A percentile compares a stretch with the other conserved stretches of the same genome.
Evolutionary conservation across 2,797 vertebrate genomes (phyloP).

Genomic region (Schizopygopsis malacanthus): DNA sequence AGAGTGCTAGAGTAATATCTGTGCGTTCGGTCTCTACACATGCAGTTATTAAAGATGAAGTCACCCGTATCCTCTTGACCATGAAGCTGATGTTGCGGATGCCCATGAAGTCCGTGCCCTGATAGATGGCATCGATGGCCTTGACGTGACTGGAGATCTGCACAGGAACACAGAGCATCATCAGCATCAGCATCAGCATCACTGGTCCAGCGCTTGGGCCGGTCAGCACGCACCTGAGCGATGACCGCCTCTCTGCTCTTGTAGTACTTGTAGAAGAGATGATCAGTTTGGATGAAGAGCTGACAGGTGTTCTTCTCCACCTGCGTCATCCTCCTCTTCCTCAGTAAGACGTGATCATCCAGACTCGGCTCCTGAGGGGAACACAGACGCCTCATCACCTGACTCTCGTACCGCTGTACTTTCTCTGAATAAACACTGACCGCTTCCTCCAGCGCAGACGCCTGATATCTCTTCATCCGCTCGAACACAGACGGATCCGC

Average conservation of each 20-base stretch:
- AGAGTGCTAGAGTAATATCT: too few species aligned
- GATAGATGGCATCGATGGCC: constrained; percentile 97
- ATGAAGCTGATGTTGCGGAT: constrained; percentile 99
- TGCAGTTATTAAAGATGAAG: too few species aligned
- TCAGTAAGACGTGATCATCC: constrained; percentile 63
- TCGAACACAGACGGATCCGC: constrained; percentile 96
- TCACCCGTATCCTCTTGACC: constrained; percentile 97
- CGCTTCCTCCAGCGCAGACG: constrained; percentile 77
- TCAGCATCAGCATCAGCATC: background rate
- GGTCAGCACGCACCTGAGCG: constrained; percentile 84
- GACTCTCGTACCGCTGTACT: background rate
- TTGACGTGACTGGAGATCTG: constrained; percentile 99
- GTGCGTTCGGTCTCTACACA: too few species aligned
- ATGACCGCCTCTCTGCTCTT: constrained; percentile 97
- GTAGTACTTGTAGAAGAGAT: constrained; percentile 94
- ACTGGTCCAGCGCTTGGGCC: background rate
- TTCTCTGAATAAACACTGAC: background rate
- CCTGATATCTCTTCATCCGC: constrained; percentile 93
- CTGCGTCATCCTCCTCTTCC: constrained; percentile 87
- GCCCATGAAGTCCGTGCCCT: constrained; percentile 96
- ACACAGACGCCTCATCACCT: background rate
- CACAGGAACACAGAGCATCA: background rate
- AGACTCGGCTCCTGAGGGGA: background rate
- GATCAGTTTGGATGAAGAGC: constrained; percentile 98
- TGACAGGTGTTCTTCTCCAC: constrained; percentile 96